Conservation (phyloP, 2,797 vertebrate genomes). For the Scarus forsteni region DNA sequence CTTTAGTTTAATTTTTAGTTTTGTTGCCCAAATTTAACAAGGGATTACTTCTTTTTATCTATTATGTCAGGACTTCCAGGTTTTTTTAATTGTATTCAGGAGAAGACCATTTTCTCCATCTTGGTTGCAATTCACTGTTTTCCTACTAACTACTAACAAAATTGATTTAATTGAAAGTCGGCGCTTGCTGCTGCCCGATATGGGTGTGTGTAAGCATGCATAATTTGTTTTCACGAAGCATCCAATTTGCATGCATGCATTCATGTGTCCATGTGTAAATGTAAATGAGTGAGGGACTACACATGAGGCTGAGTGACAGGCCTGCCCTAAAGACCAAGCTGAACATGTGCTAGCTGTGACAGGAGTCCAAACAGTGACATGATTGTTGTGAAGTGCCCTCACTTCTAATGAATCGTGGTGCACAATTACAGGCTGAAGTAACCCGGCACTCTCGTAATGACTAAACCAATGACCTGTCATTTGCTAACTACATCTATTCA, state of each 20-base stretch:
- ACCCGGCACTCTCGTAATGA: constrained; percentile 50
- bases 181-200: background rate
- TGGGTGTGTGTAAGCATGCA: background rate
- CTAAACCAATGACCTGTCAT: constrained; percentile 65
- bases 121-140: background rate
- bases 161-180: background rate
- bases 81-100: too few species aligned
- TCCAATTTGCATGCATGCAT: constrained; percentile 1
- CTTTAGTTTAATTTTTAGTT: too few species aligned
- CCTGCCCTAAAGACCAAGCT: constrained; percentile 40
- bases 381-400: constrained; percentile 65
- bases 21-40: too few species aligned
- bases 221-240: constrained; percentile 5
- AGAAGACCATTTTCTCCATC: background rate
- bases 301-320: constrained; percentile 50
- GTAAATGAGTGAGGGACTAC: constrained; percentile 14
- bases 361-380: constrained; percentile 70
- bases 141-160: background rate
- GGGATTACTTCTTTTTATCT: too few species aligned
- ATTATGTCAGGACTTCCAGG: too few species aligned
- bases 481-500: constrained; percentile 62
- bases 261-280: constrained; percentile 7
- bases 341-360: constrained; percentile 70
- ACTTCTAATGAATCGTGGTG: constrained; percentile 62
- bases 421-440: constrained; percentile 57